These are phyloP conservation scores for Accipiter virgatus DNA, from an alignment of 2,113 vertebrate genomes.

Conservation along the genomic window DNA sequence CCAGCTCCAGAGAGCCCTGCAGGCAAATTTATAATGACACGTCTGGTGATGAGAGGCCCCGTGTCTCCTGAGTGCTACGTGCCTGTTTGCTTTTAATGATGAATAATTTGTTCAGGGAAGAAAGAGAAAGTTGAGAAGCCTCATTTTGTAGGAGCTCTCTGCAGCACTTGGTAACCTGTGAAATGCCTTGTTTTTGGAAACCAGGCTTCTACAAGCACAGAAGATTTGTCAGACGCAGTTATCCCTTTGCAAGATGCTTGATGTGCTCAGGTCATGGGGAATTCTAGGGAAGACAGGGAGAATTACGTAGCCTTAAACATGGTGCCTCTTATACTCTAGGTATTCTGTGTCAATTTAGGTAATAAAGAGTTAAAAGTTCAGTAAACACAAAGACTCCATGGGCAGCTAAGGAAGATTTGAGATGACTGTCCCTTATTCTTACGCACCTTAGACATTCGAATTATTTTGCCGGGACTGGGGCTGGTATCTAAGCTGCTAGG, in stretches of 20 bases:
- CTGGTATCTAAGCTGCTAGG: not conserved
- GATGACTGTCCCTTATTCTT: not conserved
- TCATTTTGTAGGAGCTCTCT: not conserved
- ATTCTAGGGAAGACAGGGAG: not conserved
- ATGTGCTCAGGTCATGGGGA: not conserved
- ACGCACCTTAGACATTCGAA: not conserved
- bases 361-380: not conserved
- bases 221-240: not conserved
- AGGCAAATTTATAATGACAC: not conserved
- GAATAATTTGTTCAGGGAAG: not conserved
- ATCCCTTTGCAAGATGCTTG: not conserved
- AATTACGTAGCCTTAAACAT: not conserved
- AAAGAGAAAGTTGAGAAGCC: not conserved
- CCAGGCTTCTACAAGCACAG: not conserved
- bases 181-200: not conserved
- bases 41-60: not conserved
- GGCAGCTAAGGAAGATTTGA: not conserved
- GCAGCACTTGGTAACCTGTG: not conserved
- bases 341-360: not conserved
- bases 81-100: not conserved
- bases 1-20: not conserved
- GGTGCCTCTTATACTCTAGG: not conserved
- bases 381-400: not conserved
- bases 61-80: not conserved
- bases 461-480: not conserved